Percentiles rank a stretch among this genome's conserved stretches.
Conservation (phyloP, 2,888 invertebrate genomes). For the Synanthedon andrenaeformis region DNA sequence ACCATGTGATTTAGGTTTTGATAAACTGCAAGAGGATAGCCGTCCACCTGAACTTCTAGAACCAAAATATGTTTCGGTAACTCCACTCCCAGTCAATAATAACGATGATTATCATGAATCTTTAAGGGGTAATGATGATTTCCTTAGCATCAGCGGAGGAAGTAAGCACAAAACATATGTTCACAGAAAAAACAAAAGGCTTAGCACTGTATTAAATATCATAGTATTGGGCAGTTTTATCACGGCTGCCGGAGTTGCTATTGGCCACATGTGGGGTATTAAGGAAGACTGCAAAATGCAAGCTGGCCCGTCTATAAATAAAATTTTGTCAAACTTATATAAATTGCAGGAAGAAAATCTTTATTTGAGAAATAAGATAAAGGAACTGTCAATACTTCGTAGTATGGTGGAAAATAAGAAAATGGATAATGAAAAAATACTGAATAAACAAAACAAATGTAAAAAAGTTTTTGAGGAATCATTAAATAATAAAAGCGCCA, state of each 20-base stretch:
- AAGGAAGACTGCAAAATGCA: constrained; percentile 51
- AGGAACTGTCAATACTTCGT: constrained; percentile 38
- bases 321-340: constrained; percentile 58
- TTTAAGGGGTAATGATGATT: constrained; percentile 34
- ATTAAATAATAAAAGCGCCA: constrained; percentile 34
- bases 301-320: constrained; percentile 49
- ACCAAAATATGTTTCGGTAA: constrained; percentile 23
- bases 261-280: constrained; percentile 65
- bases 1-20: constrained; percentile 29
- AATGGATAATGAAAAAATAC: constrained; percentile 16
- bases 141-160: constrained; percentile 31
- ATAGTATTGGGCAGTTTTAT: constrained; percentile 62
- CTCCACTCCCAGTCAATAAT: constrained; percentile 19
- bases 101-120: constrained; percentile 23
- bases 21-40: constrained; percentile 18
- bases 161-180: constrained; percentile 59
- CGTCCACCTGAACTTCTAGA: constrained; percentile 21
- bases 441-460: constrained; percentile 41
- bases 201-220: constrained; percentile 57
- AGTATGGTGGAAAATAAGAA: constrained; percentile 26
- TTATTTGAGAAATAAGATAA: constrained; percentile 48
- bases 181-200: constrained; percentile 55
- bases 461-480: constrained; percentile 57
- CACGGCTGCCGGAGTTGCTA: constrained; percentile 59
- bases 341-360: constrained; percentile 64